Base-by-base conservation (phyloP, 2,888 invertebrate species). In the Zhuqinia jingwanae region DNA sequence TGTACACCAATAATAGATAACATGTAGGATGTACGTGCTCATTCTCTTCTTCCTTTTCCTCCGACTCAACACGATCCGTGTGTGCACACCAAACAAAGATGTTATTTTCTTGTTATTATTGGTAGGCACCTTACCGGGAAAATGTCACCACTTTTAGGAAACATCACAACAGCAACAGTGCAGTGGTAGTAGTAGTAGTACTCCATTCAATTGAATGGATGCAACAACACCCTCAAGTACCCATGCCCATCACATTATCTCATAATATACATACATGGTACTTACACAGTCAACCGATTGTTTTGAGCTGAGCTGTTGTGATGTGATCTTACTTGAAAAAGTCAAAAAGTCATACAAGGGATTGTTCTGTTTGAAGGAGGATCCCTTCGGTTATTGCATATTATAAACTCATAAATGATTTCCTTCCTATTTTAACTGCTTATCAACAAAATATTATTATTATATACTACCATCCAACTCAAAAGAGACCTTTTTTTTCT, bases 331-430 rank as follows among this genome's bases (percentile, higher is more conserved):
- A 58, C 58, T 25, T 56, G 68, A 17, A 68, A 53, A 78, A 60
- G 78, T 78, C 79, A 45, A 73, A 60, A 85, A 78, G 78, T 85
- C 70, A 11, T 36, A 30, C 6, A 65, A 56, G 68, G 30, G 25
- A 47, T 27, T 80, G n/a, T n/a, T 30, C 6, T 80, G 36, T 36
- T 30, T 13, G 70, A 85, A 70, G 86, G 86, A 86, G 86, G 86
- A 86, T 77, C 8, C 86, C 70, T 77, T 86, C 50, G 80, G 86
- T 86, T 86, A 86, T 86, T 86, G 86, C 86, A 77, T 81, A 86
- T 86, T 86, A 86, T 86, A 86, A 86, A 86, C 86, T 81, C 81
- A 86, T 86, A 86, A 86, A 86, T 86, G 86, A 86, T 81, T 86
- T 86, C 86, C 86, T 86, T 81, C 86, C 86, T 80, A 86, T 86